Evolutionary conservation across 53 echinoderm and acorn worm species (phyloP).

Genomic region (Arbacia lixula): DNA sequence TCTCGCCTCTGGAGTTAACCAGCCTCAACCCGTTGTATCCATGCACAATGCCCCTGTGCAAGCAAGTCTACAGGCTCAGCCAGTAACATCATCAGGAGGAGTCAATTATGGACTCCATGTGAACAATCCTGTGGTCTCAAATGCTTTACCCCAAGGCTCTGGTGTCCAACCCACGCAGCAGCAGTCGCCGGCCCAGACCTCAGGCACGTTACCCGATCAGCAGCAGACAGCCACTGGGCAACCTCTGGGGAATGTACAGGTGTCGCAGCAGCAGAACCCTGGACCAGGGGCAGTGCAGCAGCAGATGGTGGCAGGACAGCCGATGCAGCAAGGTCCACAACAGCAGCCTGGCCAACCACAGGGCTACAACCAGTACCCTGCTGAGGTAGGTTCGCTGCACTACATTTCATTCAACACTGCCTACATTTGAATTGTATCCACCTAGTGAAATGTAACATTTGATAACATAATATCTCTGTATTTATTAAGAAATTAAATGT

Average conservation of each 20-base stretch:
- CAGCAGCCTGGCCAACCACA: constrained; percentile 54
- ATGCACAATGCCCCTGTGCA: no score
- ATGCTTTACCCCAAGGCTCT: neutral
- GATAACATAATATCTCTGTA: no score
- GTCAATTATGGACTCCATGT: no score
- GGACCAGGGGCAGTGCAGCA: constrained; percentile 41
- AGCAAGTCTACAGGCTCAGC: neutral
- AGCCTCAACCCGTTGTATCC: neutral
- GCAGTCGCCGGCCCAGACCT: neutral
- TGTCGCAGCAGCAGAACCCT: constrained; percentile 7
- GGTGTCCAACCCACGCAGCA: constrained; percentile 30
- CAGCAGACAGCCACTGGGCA: neutral
- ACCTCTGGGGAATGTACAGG: neutral
- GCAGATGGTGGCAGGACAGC: constrained; percentile 59
- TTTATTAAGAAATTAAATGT: no score
- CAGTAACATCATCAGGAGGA: constrained; percentile 8
- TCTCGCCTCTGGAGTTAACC: neutral
- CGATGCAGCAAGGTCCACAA: constrained; percentile 24
- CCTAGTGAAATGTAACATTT: no score
- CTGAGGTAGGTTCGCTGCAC: constrained; percentile 16
- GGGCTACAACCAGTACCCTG: constrained; percentile 34
- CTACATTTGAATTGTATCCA: neutral
- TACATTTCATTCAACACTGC: neutral
- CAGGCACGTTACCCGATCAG: neutral
- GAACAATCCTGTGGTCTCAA: neutral